A percentile compares a stretch with the other conserved stretches of the same genome.
These are phyloP conservation scores for Mellilla xanthometata DNA, from an alignment of 2,888 invertebrate species.

Conservation along the genomic window DNA sequence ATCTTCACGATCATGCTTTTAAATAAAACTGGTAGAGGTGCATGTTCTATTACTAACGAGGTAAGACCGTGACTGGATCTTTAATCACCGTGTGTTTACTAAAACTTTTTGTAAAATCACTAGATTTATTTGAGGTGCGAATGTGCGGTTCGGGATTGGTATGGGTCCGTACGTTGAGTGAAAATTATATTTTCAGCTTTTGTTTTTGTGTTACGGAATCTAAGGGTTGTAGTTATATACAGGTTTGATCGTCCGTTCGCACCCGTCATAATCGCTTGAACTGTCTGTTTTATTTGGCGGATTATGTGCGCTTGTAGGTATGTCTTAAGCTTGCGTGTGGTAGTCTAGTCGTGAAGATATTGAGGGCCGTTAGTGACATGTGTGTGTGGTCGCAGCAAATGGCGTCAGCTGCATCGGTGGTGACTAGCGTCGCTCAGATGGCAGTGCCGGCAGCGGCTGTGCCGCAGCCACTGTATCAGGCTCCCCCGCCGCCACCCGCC, in stretches of 20 bases:
- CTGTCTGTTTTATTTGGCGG: slow-evolving; percentile 30
- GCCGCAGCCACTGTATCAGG: neutral
- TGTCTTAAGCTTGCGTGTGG: too few species aligned
- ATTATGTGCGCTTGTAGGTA: slow-evolving; percentile 35
- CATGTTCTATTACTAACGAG: slow-evolving; percentile 65
- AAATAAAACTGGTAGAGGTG: slow-evolving; percentile 65
- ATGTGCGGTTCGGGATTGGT: too few species aligned
- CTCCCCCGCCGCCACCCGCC: neutral
- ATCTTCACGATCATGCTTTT: slow-evolving; percentile 63
- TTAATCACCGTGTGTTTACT: slow-evolving; percentile 44
- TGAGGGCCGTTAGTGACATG: slow-evolving; percentile 13
- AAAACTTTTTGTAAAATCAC: too few species aligned
- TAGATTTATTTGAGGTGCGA: too few species aligned
- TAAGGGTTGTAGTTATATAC: too few species aligned
- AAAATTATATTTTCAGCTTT: too few species aligned
- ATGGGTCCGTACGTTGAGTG: too few species aligned
- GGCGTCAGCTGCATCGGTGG: slow-evolving; percentile 69
- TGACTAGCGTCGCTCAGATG: slow-evolving; percentile 62
- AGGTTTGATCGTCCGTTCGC: slow-evolving; percentile 21
- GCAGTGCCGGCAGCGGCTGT: slow-evolving; percentile 36
- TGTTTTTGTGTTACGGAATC: too few species aligned
- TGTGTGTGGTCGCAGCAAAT: slow-evolving; percentile 48
- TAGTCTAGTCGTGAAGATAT: slow-evolving; percentile 14
- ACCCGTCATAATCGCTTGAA: slow-evolving; percentile 22
- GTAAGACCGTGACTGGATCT: slow-evolving; percentile 50